These are phyloP conservation scores for Zonitis immaculata DNA, from an alignment of 2,888 invertebrate genomes.

Conservation along the genomic window DNA sequence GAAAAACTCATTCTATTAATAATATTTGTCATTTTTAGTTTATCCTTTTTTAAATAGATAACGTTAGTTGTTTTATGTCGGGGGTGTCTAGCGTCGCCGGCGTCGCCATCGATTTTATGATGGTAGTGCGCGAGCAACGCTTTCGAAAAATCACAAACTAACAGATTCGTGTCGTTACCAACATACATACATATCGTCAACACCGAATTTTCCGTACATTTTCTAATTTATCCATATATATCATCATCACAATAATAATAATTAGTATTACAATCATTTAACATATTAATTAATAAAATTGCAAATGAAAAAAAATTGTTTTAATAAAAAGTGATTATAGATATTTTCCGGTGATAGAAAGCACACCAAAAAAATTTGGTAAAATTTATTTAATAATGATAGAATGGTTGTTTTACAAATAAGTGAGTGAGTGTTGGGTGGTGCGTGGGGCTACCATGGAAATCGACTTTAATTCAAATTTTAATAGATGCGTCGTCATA, in stretches of 20 bases:
- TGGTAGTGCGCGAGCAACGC: constrained; percentile 40
- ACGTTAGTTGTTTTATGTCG: constrained; percentile 13
- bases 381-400: no score
- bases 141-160: constrained; percentile 41
- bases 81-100: constrained; percentile 27
- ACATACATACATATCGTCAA: constrained; percentile 33
- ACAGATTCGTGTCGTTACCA: constrained; percentile 36
- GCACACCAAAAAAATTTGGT: no score
- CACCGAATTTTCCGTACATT: constrained; percentile 5
- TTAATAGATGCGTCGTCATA: neutral
- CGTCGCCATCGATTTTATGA: constrained; percentile 42
- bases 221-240: constrained; percentile 10
- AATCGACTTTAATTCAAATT: constrained; percentile 3
- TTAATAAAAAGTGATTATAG: no score
- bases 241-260: no score
- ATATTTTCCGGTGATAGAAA: no score
- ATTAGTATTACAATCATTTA: no score
- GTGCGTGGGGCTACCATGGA: constrained; percentile 6
- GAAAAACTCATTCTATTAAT: no score
- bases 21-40: no score
- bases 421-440: neutral
- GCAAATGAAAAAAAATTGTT: no score
- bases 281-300: no score
- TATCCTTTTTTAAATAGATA: constrained; percentile 20
- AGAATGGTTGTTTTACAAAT: no score